A percentile compares a stretch with the other conserved stretches of the same genome.
These are phyloP conservation scores for Myotis lucifugus DNA, from an alignment of 2,113 vertebrate genomes.

Conservation along the genomic window DNA sequence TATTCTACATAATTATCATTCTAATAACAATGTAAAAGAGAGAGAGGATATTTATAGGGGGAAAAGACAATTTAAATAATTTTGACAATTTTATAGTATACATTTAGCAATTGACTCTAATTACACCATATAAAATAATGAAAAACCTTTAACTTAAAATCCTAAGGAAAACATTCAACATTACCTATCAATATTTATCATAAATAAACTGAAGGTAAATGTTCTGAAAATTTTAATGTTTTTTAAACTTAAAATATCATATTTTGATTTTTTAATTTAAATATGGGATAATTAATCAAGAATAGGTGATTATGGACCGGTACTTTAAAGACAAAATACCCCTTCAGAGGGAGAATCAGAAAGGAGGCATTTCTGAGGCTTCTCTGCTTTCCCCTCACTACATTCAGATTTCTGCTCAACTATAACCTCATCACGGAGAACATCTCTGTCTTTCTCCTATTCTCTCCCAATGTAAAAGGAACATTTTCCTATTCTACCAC, in stretches of 20 bases:
- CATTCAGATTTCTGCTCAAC: background rate
- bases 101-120: background rate
- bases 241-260: background rate
- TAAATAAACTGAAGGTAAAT: background rate
- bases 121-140: background rate
- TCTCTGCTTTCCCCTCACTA: no score
- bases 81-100: background rate
- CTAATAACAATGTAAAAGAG: background rate
- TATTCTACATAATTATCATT: background rate
- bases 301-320: background rate
- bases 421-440: fast-evolving
- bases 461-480: background rate
- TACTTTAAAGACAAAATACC: background rate
- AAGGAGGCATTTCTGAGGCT: background rate
- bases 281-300: background rate
- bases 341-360: background rate
- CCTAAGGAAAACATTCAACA: background rate
- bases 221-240: background rate
- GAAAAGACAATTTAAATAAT: background rate
- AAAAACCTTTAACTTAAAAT: background rate
- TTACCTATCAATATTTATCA: background rate
- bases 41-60: no score
- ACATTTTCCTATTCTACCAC: background rate
- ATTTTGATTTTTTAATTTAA: background rate
- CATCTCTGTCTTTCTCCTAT: background rate